Conservation (phyloP, 1,140 invertebrate species). For the Reticulitermes speratus region DNA sequence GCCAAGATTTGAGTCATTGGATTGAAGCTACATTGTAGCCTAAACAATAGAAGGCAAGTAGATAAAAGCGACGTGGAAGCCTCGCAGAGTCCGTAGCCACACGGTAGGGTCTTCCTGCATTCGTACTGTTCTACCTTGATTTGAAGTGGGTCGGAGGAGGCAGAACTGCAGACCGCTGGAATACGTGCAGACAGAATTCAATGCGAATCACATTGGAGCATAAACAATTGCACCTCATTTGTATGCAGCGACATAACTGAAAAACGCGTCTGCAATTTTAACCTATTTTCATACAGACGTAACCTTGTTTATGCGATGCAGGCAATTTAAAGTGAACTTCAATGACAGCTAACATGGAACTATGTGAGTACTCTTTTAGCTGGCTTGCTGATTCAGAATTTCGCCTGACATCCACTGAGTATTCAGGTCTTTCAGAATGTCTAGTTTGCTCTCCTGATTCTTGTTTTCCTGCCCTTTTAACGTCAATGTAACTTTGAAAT, state of each 20-base stretch:
- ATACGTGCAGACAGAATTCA: not conserved
- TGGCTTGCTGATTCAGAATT: not conserved
- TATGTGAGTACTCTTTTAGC: not conserved
- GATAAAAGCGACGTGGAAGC: too few species aligned
- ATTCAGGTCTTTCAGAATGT: too few species aligned
- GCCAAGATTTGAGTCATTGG: too few species aligned
- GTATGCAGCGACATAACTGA: not conserved
- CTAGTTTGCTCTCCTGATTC: too few species aligned
- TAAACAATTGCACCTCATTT: not conserved
- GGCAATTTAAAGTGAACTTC: not conserved
- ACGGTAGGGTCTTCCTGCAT: too few species aligned
- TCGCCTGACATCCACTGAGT: too few species aligned
- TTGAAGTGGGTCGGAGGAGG: not conserved
- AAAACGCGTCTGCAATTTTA: not conserved
- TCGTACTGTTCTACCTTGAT: not conserved
- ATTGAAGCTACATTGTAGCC: too few species aligned
- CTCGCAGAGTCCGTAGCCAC: too few species aligned
- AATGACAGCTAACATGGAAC: not conserved
- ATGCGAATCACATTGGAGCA: conserved; percentile 10
- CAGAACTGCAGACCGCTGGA: not conserved
- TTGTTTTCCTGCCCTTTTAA: too few species aligned
- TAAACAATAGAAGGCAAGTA: too few species aligned
- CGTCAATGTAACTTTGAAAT: too few species aligned
- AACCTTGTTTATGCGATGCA: too few species aligned
- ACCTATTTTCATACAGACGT: not conserved